Conservation (phyloP, 2,113 vertebrate species). For the Emydura subglobosa region DNA sequence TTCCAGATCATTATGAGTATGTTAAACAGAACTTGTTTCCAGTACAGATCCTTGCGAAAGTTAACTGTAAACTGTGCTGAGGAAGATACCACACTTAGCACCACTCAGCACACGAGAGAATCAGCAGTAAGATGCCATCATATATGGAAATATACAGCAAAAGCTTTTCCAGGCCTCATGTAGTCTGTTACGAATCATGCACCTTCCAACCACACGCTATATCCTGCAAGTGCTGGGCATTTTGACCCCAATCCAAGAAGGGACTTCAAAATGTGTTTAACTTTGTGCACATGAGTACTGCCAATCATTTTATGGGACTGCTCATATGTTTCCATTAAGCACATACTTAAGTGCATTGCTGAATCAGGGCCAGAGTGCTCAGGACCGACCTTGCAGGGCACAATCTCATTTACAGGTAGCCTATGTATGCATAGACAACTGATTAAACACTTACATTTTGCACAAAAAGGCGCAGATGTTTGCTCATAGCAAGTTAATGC, state of each 20-base stretch:
- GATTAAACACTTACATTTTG: background rate
- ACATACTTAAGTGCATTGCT: background rate
- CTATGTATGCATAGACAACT: background rate
- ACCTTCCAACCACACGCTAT: background rate
- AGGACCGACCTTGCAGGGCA: background rate
- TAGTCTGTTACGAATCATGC: background rate
- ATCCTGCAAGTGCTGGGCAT: background rate
- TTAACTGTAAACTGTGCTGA: background rate
- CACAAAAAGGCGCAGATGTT: background rate
- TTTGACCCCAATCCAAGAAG: background rate
- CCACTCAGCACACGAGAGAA: background rate
- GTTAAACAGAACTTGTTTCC: background rate
- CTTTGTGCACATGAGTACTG: background rate
- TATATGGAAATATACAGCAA: background rate
- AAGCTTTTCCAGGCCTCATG: background rate
- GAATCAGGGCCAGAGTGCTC: background rate
- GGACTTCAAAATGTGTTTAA: background rate
- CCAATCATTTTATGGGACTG: background rate
- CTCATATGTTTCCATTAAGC: background rate
- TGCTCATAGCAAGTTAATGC: background rate
- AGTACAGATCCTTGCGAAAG: constrained; percentile 1
- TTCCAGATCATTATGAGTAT: background rate
- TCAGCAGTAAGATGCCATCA: background rate
- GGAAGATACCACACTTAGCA: background rate
- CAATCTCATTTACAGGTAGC: background rate